A percentile compares a stretch with the other conserved stretches of the same genome.
phyloP scores from a whole-genome alignment of 2,113 vertebrate species.

The Girardinichthys multiradiatus region DNA sequence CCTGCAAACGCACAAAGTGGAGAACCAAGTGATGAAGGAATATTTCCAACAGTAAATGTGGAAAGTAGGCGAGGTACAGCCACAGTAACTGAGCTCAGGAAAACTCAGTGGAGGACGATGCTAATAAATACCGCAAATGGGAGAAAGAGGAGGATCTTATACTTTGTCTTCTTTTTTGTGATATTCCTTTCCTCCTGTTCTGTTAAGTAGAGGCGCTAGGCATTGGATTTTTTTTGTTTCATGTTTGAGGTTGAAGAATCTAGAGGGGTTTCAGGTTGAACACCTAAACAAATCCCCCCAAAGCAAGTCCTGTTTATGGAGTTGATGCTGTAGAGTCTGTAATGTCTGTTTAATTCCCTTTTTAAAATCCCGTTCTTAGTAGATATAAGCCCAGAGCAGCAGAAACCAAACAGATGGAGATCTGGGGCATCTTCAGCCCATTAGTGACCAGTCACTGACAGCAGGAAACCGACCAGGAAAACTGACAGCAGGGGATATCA shows the following conservation, averaged over 20 bases:
- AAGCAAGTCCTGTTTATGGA: constrained; percentile 30
- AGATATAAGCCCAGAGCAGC: constrained; percentile 15
- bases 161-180: constrained; percentile 37
- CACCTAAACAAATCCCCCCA: constrained; percentile 37
- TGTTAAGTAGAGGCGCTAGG: constrained; percentile 27
- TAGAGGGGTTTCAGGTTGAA: constrained; percentile 33
- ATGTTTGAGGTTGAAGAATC: constrained; percentile 40
- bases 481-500: constrained; percentile 1
- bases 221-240: constrained; percentile 34
- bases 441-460: constrained; percentile 14
- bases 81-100: constrained; percentile 57
- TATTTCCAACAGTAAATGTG: too few relatives aligned
- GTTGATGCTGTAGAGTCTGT: constrained; percentile 26
- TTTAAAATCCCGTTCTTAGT: constrained; percentile 12
- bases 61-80: constrained; percentile 58
- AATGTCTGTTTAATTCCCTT: constrained; percentile 15
- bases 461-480: neutral
- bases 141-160: constrained; percentile 39
- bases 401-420: constrained; percentile 34
- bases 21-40: constrained; percentile 7
- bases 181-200: constrained; percentile 39
- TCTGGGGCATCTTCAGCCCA: constrained; percentile 43
- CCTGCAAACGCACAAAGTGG: constrained; percentile 10
- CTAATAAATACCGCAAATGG: constrained; percentile 67
- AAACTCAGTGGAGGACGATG: constrained; percentile 27